Percentiles rank a stretch among this genome's conserved stretches.
Evolutionary conservation across 2,797 vertebrate species (phyloP).

Genomic region (Protosalanx chinensis): DNA sequence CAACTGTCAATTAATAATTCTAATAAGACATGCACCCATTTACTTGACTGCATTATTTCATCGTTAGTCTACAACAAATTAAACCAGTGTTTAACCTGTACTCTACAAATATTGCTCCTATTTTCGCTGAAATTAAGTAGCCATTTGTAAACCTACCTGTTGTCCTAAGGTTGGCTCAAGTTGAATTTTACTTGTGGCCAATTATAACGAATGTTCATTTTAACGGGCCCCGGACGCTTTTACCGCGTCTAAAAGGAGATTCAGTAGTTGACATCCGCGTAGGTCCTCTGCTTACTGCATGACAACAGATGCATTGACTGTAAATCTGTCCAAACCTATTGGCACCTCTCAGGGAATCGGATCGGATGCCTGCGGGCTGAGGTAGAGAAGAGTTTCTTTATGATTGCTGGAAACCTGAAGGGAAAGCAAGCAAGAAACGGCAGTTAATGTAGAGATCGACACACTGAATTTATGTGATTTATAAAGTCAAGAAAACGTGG

Average conservation of each 20-base stretch:
- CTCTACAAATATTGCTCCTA: not conserved
- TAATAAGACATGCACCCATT: not conserved
- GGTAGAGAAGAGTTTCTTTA: conserved; percentile 32
- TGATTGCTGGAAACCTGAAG: conserved; percentile 1
- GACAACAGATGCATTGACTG: conserved; percentile 46
- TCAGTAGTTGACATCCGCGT: no score
- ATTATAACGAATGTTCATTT: not conserved
- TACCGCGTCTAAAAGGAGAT: conserved; percentile 32
- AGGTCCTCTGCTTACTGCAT: conserved; percentile 2
- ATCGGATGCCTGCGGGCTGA: conserved; percentile 32
- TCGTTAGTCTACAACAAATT: not conserved
- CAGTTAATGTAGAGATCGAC: no score
- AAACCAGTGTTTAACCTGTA: not conserved
- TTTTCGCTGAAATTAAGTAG: not conserved
- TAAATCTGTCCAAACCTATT: conserved; percentile 49
- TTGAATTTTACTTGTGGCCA: not conserved
- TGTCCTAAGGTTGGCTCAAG: not conserved
- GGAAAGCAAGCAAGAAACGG: not conserved
- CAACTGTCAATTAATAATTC: no score
- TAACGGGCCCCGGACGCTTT: not conserved
- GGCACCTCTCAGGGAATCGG: conserved; percentile 43
- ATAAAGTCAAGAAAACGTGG: no score
- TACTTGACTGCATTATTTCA: no score
- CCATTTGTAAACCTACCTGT: not conserved
- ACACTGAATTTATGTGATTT: no score